phyloP scores from a whole-genome alignment of 2,888 invertebrate genomes.

The Cheilosia variabilis region DNA sequence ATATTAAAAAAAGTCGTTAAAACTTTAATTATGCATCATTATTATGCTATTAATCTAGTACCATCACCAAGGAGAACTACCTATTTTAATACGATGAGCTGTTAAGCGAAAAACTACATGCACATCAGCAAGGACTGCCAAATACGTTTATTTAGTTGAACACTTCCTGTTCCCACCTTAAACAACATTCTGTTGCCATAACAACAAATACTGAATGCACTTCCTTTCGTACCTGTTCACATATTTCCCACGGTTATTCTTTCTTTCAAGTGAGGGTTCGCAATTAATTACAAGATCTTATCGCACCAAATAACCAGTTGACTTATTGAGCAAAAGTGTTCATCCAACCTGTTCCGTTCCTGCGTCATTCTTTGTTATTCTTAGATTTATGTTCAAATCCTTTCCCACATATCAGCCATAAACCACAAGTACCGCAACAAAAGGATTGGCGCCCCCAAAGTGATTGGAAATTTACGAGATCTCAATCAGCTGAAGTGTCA shows the following conservation, averaged over 20 bases:
- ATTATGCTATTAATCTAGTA: too few species aligned
- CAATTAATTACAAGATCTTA: neutral
- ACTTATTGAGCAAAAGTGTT: neutral
- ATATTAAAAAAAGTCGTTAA: too few species aligned
- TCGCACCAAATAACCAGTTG: neutral
- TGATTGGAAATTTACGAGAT: conserved; percentile 35
- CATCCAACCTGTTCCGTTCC: neutral
- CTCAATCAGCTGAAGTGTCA: conserved; percentile 10
- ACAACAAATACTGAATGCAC: neutral
- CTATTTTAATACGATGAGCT: too few species aligned
- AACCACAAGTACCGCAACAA: conserved; percentile 11
- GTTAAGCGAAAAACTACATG: too few species aligned
- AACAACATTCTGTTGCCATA: neutral
- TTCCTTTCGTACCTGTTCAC: neutral
- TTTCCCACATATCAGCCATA: conserved; percentile 5
- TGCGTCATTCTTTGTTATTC: conserved; percentile 4
- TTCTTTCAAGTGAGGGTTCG: neutral
- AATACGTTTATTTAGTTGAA: too few species aligned
- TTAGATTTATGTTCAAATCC: neutral
- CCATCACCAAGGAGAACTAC: too few species aligned
- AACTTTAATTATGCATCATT: too few species aligned
- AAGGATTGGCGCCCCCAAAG: conserved; percentile 6
- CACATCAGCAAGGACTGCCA: too few species aligned
- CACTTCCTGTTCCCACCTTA: too few species aligned
- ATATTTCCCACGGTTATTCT: conserved; percentile 1